phyloP scores from a whole-genome alignment of 2,797 vertebrate species.

The Anas georgica region DNA sequence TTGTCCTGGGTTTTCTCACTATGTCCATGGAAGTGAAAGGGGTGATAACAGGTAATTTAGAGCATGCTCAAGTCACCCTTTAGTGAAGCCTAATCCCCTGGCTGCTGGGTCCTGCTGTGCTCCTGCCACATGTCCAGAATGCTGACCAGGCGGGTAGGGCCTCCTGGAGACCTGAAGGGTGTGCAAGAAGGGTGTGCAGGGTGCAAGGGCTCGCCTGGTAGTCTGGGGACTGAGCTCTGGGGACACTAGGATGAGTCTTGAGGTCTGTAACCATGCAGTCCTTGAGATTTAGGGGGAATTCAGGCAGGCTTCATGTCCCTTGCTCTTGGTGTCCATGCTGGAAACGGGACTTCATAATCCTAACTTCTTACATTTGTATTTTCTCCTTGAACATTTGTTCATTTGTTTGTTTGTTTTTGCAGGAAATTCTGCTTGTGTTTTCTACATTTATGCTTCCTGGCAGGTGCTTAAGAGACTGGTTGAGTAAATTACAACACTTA shows the following conservation, averaged over 20 bases:
- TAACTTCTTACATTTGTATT: background rate
- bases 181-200: background rate
- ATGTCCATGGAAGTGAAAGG: background rate
- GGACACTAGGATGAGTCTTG: background rate
- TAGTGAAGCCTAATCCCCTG: background rate
- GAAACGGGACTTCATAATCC: background rate
- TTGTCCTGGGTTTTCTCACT: background rate
- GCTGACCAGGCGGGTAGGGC: background rate
- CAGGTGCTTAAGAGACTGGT: background rate
- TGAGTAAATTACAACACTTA: constrained; percentile 8
- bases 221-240: background rate
- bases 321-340: background rate
- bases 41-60: background rate
- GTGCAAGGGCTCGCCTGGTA: background rate
- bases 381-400: background rate
- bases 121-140: background rate
- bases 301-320: background rate
- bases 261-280: background rate
- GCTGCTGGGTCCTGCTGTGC: background rate
- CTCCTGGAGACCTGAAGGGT: background rate
- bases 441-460: background rate
- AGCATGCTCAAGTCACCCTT: background rate
- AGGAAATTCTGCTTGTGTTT: background rate
- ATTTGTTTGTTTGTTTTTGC: background rate
- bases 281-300: background rate